Evolutionary conservation across 1,140 invertebrate genomes (phyloP), one percentile per base, ranked within the genome.

Genomic region (Zaprionus inermis): DNA sequence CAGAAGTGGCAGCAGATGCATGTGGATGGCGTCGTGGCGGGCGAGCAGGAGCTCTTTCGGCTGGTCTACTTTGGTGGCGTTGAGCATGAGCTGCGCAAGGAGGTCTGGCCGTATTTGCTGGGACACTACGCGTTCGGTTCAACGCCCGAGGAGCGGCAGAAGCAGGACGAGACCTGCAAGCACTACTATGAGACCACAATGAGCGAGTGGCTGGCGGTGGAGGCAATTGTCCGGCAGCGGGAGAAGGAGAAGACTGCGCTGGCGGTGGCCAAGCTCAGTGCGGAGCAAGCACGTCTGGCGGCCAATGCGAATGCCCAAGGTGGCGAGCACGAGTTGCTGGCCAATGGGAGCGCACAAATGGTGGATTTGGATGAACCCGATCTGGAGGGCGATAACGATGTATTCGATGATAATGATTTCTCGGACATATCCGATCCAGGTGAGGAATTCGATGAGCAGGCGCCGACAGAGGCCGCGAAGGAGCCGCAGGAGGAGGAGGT

Each of bases 201-300:
- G 97, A 97, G 97, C 0, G 97, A 98, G 91, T 99, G 98, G 98
- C 92, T 98, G 61, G 97, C 97, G 1, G 97, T 98, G 0, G 98
- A 99, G 92, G 97, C 97, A 0, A 98, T 98, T 66, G 97, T 98
- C 0, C 92, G 95, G 24, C 97, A 98, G 91, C 91, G 96, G 56
- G 98, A 99, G 86, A 96, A 96, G 65, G 95, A 95, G 81, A 94
- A 93, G 18, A 95, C 94, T 0, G 94, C 94, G 0, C 92, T 94
- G 16, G 95, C 94, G 4, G 94, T 95, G 60, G 95, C 95, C 1
- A 93, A 95, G 63, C 82, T 95, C 0, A 94, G 94, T 41, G 94
- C 94, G 4, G 93, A 90, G 34, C 90, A 82, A 52, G 88, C 90
- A 1, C 73, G 75, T 5, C 67, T 78, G 32, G 72, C 78, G 5